Percentiles rank a stretch among this genome's conserved stretches.
Conservation (phyloP, 1,140 invertebrate species). For the Drosophila arizonae region DNA sequence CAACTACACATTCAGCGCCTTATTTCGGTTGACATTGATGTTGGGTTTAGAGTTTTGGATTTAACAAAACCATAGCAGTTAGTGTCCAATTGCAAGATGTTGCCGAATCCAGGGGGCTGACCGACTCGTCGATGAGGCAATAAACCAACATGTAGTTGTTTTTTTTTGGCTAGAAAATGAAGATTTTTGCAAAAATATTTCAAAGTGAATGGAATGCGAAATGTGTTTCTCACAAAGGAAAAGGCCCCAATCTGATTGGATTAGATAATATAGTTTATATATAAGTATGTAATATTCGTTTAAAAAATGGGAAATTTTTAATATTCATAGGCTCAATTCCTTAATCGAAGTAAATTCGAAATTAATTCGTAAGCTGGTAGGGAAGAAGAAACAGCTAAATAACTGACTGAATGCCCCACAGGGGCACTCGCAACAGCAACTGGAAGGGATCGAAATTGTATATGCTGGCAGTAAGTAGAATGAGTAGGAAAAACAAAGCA, state of each 20-base stretch:
- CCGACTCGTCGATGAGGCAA: conserved; percentile 10
- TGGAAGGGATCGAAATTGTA: conserved; percentile 48
- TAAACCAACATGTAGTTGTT: not conserved
- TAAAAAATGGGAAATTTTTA: too few species aligned
- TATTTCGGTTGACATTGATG: conserved; percentile 38
- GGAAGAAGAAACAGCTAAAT: conserved; percentile 2
- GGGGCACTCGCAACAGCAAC: conserved; percentile 15
- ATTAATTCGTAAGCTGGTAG: too few species aligned
- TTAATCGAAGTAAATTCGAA: too few species aligned
- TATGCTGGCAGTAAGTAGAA: conserved; percentile 30
- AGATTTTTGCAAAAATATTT: not conserved
- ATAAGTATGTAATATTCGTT: too few species aligned
- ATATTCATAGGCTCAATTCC: too few species aligned
- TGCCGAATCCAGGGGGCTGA: not conserved
- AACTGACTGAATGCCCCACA: conserved; percentile 16
- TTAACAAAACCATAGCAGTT: conserved; percentile 22
- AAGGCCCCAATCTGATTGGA: too few species aligned
- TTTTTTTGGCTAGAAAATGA: too few species aligned
- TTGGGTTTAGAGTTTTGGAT: conserved; percentile 27
- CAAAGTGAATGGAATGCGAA: conserved; percentile 5
- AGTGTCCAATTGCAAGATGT: conserved; percentile 37
- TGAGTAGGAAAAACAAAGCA: not conserved
- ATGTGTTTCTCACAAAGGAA: too few species aligned
- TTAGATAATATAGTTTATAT: too few species aligned
- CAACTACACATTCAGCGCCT: conserved; percentile 2